phyloP scores from a whole-genome alignment of 2,888 invertebrate genomes.

The Pharmacophagus antenor region DNA sequence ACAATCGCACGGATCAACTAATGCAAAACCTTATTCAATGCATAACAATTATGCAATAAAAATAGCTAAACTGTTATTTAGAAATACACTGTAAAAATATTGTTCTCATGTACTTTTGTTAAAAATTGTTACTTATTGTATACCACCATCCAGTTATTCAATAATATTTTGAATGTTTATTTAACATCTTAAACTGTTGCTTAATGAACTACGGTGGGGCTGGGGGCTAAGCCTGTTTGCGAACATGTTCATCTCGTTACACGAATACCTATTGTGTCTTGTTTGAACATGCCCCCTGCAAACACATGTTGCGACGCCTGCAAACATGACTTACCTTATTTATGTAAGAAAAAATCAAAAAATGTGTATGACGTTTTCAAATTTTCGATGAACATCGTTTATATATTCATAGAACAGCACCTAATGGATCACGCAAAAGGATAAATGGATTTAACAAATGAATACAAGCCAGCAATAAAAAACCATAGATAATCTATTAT shows the following conservation, averaged over 20 bases:
- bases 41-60: no score
- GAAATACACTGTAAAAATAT: no score
- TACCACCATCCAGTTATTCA: slow-evolving; percentile 63
- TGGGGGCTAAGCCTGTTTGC: slow-evolving; percentile 53
- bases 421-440: no score
- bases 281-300: slow-evolving; percentile 20
- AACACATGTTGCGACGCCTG: slow-evolving; percentile 22
- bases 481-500: no score
- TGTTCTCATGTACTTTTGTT: no score
- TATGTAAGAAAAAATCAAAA: not conserved
- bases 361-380: not conserved
- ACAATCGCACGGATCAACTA: no score
- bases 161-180: slow-evolving; percentile 77
- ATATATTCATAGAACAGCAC: no score
- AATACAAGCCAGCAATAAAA: no score
- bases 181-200: slow-evolving; percentile 77
- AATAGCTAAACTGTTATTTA: no score
- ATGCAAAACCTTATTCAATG: no score
- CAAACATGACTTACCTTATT: slow-evolving; percentile 17
- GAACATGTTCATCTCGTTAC: slow-evolving; percentile 63
- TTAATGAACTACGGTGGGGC: slow-evolving; percentile 68
- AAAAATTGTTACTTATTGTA: slow-evolving; percentile 36
- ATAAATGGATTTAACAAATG: no score
- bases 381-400: no score
- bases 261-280: slow-evolving; percentile 35